Evolutionary conservation across 2,797 vertebrate species (phyloP), one percentile per base, ranked within the genome.

Genomic region (Acipenser oxyrinchus): DNA sequence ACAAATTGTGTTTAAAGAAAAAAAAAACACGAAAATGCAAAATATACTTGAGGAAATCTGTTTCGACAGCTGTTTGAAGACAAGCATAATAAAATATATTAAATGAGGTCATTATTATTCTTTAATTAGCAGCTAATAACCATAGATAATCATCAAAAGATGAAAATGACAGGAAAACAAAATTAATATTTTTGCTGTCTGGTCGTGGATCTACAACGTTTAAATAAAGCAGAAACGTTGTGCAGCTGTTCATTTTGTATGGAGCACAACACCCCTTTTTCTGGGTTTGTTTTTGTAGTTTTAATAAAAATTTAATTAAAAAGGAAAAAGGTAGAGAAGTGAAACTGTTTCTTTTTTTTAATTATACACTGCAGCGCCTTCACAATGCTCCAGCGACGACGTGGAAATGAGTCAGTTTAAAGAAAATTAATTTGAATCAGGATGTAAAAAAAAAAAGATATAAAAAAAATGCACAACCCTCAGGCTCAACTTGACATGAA

Each of bases 101-200:
- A 86, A 37, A 85, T 82, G 84, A 81, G 78, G 78, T 80, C 83
- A 76, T 86, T 84, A 84, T 86, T 83, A 83, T 82, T 79, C 75
- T 75, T 83, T 85, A 87, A 89, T 87, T 87, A 88, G 87, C 86
- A 86, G 83, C 87, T 85, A 84, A 86, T 88, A 85, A 84, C 73
- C 58, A 83, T 79, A 85, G 81, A 84, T 88, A 88, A 89, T 87
- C 87, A 83, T 87, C 84, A 83, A 85, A 84, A 82, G 82, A 86
- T 78, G 81, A 79, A 37, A 37, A 37, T 37, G 37, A 37, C 37
- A 37, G 37, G 37, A 37, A 37, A 37, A 37, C 3, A 37, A 37
- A 37, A 37, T 37, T 0, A 4, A 37, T 37, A 37, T 37, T 37
- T 37, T 37, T 37, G 37, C 37, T 37, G 37, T 37, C 37, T 37